These are phyloP conservation scores for Poecilia wingei DNA, from an alignment of 2,797 vertebrate species.

Conservation along the genomic window DNA sequence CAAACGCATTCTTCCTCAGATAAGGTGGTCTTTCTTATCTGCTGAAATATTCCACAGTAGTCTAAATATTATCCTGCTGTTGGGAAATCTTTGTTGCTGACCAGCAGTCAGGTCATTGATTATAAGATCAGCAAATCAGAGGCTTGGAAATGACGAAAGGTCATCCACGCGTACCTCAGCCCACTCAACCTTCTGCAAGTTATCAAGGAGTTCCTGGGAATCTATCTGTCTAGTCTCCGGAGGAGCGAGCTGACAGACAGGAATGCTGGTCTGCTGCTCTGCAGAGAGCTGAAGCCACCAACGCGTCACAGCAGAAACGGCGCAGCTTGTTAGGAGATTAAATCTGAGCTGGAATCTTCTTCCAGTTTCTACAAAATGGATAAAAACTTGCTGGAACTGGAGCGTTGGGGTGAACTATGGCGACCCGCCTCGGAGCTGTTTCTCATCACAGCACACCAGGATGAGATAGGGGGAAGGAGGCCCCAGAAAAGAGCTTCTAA, in stretches of 20 bases:
- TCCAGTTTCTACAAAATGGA: conserved; percentile 15
- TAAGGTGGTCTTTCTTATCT: background rate
- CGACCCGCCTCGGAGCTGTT: conserved; percentile 75
- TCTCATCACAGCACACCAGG: conserved; percentile 75
- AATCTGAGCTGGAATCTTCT: conserved; percentile 25
- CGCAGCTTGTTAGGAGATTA: conserved; percentile 33
- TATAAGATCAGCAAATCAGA: conserved; percentile 34
- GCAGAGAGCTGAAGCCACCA: background rate
- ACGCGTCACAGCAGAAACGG: conserved; percentile 35
- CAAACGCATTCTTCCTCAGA: background rate
- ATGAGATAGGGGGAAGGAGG: conserved; percentile 61
- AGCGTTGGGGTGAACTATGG: conserved; percentile 71
- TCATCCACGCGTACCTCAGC: conserved; percentile 26
- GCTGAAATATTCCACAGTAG: conserved; percentile 30
- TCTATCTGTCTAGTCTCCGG: conserved; percentile 60
- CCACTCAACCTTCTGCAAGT: conserved; percentile 63
- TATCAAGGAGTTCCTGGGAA: conserved; percentile 52
- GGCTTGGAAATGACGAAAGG: conserved; percentile 22
- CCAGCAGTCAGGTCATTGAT: conserved; percentile 21
- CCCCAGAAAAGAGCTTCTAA: conserved; percentile 46
- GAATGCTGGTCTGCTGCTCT: conserved; percentile 62
- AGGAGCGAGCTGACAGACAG: conserved; percentile 57
- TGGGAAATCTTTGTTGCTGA: conserved; percentile 12
- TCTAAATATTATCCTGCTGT: conserved; percentile 14
- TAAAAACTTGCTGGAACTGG: conserved; percentile 26